Base-by-base conservation (phyloP, 1,140 invertebrate species). In the Yoshiicerus persimilis region DNA sequence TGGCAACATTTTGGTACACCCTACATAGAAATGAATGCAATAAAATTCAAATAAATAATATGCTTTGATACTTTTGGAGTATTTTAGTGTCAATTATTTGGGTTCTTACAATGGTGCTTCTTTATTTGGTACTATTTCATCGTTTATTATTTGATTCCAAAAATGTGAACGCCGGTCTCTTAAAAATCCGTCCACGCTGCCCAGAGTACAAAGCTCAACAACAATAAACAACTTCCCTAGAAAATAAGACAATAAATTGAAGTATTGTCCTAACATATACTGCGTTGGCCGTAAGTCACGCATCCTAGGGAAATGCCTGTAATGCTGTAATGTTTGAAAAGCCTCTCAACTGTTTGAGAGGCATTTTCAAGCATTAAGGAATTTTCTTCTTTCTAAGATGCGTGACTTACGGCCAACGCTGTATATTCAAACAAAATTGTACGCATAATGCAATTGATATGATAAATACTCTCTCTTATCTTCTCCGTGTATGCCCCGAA, bases 381-480 rank as follows among this genome's bases (percentile, higher is more conserved):
- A n/a, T n/a, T n/a, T n/a, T n/a, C n/a, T n/a, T n/a, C n/a, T n/a
- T n/a, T n/a, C n/a, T n/a, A n/a, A n/a, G n/a, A n/a, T n/a, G n/a
- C n/a, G n/a, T n/a, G n/a, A n/a, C n/a, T n/a, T n/a, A n/a, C n/a
- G n/a, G n/a, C n/a, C n/a, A n/a, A n/a, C n/a, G n/a, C n/a, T n/a
- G n/a, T n/a, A n/a, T n/a, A 13, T 41, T 6, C 4, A 25, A 13
- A 9, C 36, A 39, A 84, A 38, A 4, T 4, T 20, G 34, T 64
- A 32, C 30, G 13, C 27, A 23, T 32, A 34, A 2, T 32, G 27
- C 10, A 32, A 80, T 47, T 25, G 8, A 23, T 64, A 25, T n/a
- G n/a, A n/a, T n/a, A n/a, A n/a, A n/a, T 62, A 88, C 88, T 88
- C 41, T 88, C 66, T 64, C 66, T 77, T 10, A 88, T 88, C 86